Evolutionary conservation across 2,797 vertebrate species (phyloP), one percentile per base, ranked within the genome.

Genomic region (Halcyon chelicuti): DNA sequence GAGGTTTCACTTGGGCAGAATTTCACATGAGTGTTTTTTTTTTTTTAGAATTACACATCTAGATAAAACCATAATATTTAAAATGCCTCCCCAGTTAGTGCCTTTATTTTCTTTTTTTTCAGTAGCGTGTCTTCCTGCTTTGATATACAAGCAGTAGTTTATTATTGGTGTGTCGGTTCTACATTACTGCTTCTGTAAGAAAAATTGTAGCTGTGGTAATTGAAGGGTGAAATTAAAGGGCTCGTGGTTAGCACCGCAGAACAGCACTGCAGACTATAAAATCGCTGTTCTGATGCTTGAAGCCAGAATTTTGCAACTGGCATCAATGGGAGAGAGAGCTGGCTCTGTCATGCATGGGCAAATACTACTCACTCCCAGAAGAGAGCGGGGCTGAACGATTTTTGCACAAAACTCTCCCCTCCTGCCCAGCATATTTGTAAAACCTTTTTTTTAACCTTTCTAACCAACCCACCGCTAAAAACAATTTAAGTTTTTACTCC

Each of bases 211-310:
- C 15, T 62, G 52, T 3, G n/a, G 70, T 62, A 78, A 60, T 13
- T 46, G 94, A 85, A 79, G 92, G 72, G 61, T 92, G 77, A 84
- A 95, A 88, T 77, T 62, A 82, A 95, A 93, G 82, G 28, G 20
- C 63, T 81, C 1, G 1, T 57, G 80, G 61, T 90, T 88, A 74
- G 83, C 65, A 66, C 82, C 5, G 49, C 71, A 88, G 89, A 93
- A 35, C 47, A 77, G 66, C 85, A 77, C 77, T 92, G 92, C 90
- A 96, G 86, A 90, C 74, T 86, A 19, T 44, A 90, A 95, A 86
- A 93, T 88, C 6, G 0, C 80, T 85, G 33, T 74, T 90, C 57
- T 93, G 86, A 74, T 86, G 52, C 47, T 67, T 58, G 39, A 46
- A 95, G 88, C 33, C 88, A 88, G 77, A 67, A 77, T 85, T 90